Evolutionary conservation across 2,113 vertebrate species (phyloP), one percentile per base, ranked within the genome.

Genomic region (Brienomyrus brachyistius): DNA sequence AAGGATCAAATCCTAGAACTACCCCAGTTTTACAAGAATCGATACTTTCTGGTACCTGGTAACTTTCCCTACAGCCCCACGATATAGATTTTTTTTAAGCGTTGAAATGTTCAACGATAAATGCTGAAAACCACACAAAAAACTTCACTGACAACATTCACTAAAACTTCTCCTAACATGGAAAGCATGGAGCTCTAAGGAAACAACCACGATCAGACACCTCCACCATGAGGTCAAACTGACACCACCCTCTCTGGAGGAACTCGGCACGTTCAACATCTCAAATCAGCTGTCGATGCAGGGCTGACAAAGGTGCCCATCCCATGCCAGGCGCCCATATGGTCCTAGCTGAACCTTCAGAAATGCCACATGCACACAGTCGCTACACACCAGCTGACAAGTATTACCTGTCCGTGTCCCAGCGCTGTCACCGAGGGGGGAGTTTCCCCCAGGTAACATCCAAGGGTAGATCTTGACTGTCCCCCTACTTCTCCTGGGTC

Each of bases 341-440:
- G 56, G 77, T 88, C 35, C 86, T 54, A 40, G 27, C 66, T 31
- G 35, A 6, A 51, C 70, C 48, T 40, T 31, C 48, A 89, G 48
- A 89, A 43, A 89, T 15, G 51, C 77, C 88, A 77, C 13, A 88
- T 50, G 48, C 66, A n/a, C 48, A 91, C 45, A 88, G 83, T 77
- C 7, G 40, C 59, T 54, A 88, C 31, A 86, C 70, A 88, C 77
- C 89, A 88, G 51, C 31, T 89, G 62, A 86, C 66, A 87, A 70
- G 8, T 5, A n/a, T 23, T 66, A 88, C 87, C 52, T 43, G 87
- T 54, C 59, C 5, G 31, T 66, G 17, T n/a, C 5, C 52, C 52
- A 62, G 54, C 19, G 47, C 17, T 23, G 19, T 40, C 87, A 17
- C 35, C 5, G 56, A 47, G 59, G 87, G 21, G 87, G 56, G 59